These are phyloP conservation scores for Epinotia bilunana DNA, from an alignment of 2,888 invertebrate genomes.

Conservation along the genomic window DNA sequence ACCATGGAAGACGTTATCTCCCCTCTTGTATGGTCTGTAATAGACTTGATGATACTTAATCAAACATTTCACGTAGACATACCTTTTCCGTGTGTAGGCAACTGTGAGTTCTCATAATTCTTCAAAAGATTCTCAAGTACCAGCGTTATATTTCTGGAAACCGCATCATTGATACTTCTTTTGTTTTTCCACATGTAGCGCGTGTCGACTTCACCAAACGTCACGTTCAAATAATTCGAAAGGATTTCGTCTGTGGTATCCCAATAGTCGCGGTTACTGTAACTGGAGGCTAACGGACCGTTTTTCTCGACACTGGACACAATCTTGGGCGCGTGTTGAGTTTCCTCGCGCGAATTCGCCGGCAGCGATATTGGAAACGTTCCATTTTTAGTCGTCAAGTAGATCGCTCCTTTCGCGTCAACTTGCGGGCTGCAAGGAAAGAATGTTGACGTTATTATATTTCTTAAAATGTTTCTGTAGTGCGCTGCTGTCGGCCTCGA, in stretches of 20 bases:
- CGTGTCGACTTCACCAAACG: slow-evolving; percentile 62
- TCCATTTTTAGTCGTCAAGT: slow-evolving; percentile 82
- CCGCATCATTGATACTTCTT: slow-evolving; percentile 87
- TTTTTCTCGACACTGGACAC: slow-evolving; percentile 71
- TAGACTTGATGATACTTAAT: too few species aligned
- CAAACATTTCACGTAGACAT: neutral
- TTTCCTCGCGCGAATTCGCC: slow-evolving; percentile 66
- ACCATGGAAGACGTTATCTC: too few species aligned
- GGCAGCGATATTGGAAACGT: slow-evolving; percentile 82
- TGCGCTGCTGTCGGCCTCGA: slow-evolving; percentile 35
- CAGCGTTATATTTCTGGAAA: slow-evolving; percentile 93
- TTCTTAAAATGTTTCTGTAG: slow-evolving; percentile 39
- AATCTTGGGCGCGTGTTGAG: slow-evolving; percentile 68
- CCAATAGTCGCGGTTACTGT: slow-evolving; percentile 63
- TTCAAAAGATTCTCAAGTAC: slow-evolving; percentile 94
- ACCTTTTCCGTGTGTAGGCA: slow-evolving; percentile 96
- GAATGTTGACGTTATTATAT: slow-evolving; percentile 52
- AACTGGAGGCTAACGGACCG: slow-evolving; percentile 58
- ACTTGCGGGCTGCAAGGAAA: slow-evolving; percentile 63
- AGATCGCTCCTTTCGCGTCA: slow-evolving; percentile 78
- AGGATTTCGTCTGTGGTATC: slow-evolving; percentile 65
- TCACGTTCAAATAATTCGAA: slow-evolving; percentile 70
- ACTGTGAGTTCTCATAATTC: slow-evolving; percentile 95
- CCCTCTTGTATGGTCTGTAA: too few species aligned
- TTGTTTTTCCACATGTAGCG: slow-evolving; percentile 66